These are phyloP conservation scores for Apodemia zela DNA, from an alignment of 2,888 invertebrate species.

Conservation along the genomic window DNA sequence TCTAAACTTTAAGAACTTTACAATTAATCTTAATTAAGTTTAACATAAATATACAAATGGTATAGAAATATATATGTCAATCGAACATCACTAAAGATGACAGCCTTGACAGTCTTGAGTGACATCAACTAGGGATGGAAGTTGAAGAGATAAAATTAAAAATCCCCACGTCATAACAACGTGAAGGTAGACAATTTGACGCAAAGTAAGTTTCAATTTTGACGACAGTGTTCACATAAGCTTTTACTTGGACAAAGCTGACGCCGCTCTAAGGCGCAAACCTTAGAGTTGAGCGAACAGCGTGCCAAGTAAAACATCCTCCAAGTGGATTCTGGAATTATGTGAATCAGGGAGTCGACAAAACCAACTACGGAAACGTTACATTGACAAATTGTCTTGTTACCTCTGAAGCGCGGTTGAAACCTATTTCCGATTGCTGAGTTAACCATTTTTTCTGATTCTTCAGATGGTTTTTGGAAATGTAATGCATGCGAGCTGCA, in stretches of 20 bases:
- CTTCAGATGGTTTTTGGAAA: conserved; percentile 60
- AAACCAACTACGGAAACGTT: conserved; percentile 55
- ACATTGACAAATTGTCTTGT: conserved; percentile 58
- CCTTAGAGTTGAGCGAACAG: conserved; percentile 35
- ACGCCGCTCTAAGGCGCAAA: conserved; percentile 30
- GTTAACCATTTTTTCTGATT: conserved; percentile 58
- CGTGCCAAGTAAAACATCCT: conserved; percentile 41
- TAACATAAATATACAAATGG: not conserved
- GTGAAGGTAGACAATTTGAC: conserved; percentile 54
- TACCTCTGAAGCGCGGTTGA: conserved; percentile 48
- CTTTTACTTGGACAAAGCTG: conserved; percentile 45
- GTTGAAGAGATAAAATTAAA: conserved; percentile 4
- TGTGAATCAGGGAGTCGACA: conserved; percentile 52
- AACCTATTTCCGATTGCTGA: conserved; percentile 35
- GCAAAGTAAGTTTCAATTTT: conserved; percentile 60
- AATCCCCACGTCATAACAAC: conserved; percentile 46
- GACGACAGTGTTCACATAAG: conserved; percentile 59
- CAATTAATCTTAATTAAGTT: not conserved
- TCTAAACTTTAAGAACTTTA: not conserved
- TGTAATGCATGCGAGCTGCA: conserved; percentile 67
- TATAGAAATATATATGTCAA: not conserved
- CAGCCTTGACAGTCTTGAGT: not conserved
- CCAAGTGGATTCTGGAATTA: conserved; percentile 33
- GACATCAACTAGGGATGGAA: not conserved
- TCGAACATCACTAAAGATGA: not conserved